Evolutionary conservation across 1,140 invertebrate genomes (phyloP), one percentile per base, ranked within the genome.

Genomic region (Papilio aristodemus): DNA sequence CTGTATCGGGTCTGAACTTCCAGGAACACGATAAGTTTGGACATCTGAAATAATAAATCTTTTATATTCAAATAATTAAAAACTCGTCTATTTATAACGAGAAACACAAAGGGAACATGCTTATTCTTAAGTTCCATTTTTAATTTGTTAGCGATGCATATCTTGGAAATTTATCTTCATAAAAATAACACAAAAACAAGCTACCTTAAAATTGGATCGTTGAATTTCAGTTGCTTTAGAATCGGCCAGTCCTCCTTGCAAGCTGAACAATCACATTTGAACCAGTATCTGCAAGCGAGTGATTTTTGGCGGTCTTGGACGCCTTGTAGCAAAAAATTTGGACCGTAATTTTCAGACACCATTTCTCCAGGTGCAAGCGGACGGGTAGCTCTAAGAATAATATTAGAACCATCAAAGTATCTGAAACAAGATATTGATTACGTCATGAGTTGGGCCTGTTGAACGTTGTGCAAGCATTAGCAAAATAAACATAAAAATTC

Each of bases 321-420:
- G 17, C 79, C 90, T 57, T 93, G 93, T 72, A 95, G 94, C 5
- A 95, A 94, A 82, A 96, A 97, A 68, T 96, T 93, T 6, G 96
- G 96, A 0, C 97, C 97, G 86, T 98, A 98, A 85, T 97, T 97
- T 78, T 98, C 97, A 0, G 94, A 93, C 0, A 97, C 93, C 46
- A 94, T 81, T 38, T 96, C 94, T 0, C 95, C 95, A 1, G 92
- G 85, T 11, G 88, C 78, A 54, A 97, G 83, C 0, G 94, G 93
- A 59, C 94, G 92, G 1, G 93, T 93, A 0, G 96, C 93, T 17
- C 94, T 92, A 0, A 97, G 90, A 0, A 97, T 93, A 69, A 97
- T 94, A 37, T 93, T 92, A 66, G 94, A 94, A 0, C 95, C 96
- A 68, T 94, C 93, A 78, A 96, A 97, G 81, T 96, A 95, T 78